Evolutionary conservation across 2,797 vertebrate species (phyloP), one percentile per base, ranked within the genome.

Genomic region (Peromyscus attwateri): DNA sequence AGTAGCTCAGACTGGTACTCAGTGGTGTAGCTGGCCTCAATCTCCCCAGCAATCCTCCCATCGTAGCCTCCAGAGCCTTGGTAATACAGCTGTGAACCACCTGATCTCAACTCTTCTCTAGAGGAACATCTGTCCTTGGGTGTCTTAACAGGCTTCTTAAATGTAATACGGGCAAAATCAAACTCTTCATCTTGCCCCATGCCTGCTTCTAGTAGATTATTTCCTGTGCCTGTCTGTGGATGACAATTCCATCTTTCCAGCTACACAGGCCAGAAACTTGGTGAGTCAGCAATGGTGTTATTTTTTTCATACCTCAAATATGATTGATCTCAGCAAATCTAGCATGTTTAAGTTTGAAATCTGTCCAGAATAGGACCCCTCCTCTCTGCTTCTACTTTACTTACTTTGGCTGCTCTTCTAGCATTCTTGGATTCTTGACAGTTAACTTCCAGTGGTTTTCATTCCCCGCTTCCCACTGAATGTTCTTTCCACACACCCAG

Each of bases 241-340:
- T 89, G 62, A 64, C 62, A 92, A 75, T 31, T 60, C 88, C 57
- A 89, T 46, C 60, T 17, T 82, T 88, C 79, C 23, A 96, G 70
- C n/a, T 37, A 64, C 55, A 94, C 40, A 83, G 60, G 55, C 89
- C 81, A 46, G 71, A 90, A 87, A 79, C 37, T 82, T 25, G 4
- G 37, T 25, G 40, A 43, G 29, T 83, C 82, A 88, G 46, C 62
- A 73, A 79, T 75, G 46, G 80, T 75, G 82, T 37, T 95, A n/a
- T 43, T 84, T 89, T 88, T 93, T 55, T 93, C 60, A 90, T 34
- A 66, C 23, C 23, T 84, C 25, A 40, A 80, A 40, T 68, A 57
- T 91, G 73, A 29, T n/a, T 87, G n/a, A 77, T 77, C 23, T 84
- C 37, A 57, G 76, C 31, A 82, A 95, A 95, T 62, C 62, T 87